These are phyloP conservation scores for Periplaneta americana DNA, from an alignment of 1,140 invertebrate genomes.

Conservation along the genomic window DNA sequence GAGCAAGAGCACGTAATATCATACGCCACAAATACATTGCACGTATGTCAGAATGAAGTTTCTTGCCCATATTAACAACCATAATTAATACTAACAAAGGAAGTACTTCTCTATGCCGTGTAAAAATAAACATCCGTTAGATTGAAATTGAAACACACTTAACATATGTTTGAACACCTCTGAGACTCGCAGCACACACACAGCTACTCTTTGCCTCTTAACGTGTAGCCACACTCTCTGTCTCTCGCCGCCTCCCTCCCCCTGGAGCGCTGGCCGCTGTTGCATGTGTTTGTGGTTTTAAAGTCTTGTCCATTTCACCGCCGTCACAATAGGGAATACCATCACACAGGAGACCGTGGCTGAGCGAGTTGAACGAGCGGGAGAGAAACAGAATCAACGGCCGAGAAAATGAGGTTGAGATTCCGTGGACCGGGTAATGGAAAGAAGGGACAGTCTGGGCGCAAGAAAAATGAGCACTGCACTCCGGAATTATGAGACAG, in stretches of 20 bases:
- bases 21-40: too few relatives aligned
- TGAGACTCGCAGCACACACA: too few relatives aligned
- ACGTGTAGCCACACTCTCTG: background rate
- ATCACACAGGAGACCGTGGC: background rate
- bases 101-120: too few relatives aligned
- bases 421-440: slow-evolving; percentile 41
- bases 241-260: background rate
- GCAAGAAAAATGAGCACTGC: background rate
- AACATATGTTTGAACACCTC: background rate
- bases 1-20: too few relatives aligned
- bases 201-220: background rate
- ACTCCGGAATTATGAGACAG: background rate
- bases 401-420: slow-evolving; percentile 43
- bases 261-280: background rate
- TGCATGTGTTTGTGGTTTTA: background rate
- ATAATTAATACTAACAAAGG: too few relatives aligned
- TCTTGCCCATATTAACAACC: too few relatives aligned
- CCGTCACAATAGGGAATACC: background rate
- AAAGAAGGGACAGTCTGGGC: slow-evolving; percentile 11
- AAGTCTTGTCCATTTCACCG: background rate
- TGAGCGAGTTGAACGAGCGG: background rate
- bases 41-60: too few relatives aligned
- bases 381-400: slow-evolving; percentile 37
- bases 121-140: background rate
- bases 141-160: background rate